Evolutionary conservation across 2,113 vertebrate species (phyloP), one percentile per base, ranked within the genome.

Genomic region (Chunga burmeisteri): DNA sequence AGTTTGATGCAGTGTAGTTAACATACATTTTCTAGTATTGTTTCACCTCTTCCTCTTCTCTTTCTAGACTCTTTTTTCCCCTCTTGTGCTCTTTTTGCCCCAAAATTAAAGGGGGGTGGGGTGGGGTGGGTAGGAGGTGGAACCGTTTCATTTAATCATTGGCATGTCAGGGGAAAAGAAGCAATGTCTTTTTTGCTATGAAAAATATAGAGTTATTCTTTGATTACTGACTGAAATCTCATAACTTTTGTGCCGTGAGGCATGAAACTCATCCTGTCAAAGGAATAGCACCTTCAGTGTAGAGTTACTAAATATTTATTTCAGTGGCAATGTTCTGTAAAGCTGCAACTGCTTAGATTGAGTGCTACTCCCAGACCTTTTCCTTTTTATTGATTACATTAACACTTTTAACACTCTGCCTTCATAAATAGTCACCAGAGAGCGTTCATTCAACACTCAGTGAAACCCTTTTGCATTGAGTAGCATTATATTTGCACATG

Each of bases 251-350:
- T 97, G 92, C 96, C 14, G 2, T 89, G 96, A 97, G 93, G 95
- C 95, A 96, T 97, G 92, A 98, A 97, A 90, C 91, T 96, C 92
- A 96, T 95, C 91, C 91, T 93, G 92, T 93, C 96, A 93, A 59
- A 95, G 94, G 91, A 88, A 92, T 16, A 93, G 85, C 77, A 93
- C 89, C 92, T 95, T 95, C 32, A 79, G n/a, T 80, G 80, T 78
- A 85, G 62, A 95, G 79, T 88, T 70, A 91, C 87, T 98, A 97
- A 97, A 95, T 97, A 97, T 97, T 97, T 97, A 98, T 97, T 97
- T 96, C 89, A 36, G 73, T 44, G 58, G 84, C 73, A 95, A 81
- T 74, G 85, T 92, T 94, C 96, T 97, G 82, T 91, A 93, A 97
- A 97, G 79, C 50, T 95, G 87, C 4, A 1, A 68, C 94, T 92